Percentiles rank a stretch among this genome's conserved stretches.
phyloP scores from a whole-genome alignment of 1,140 invertebrate genomes.

The Bathynomus jamesi region DNA sequence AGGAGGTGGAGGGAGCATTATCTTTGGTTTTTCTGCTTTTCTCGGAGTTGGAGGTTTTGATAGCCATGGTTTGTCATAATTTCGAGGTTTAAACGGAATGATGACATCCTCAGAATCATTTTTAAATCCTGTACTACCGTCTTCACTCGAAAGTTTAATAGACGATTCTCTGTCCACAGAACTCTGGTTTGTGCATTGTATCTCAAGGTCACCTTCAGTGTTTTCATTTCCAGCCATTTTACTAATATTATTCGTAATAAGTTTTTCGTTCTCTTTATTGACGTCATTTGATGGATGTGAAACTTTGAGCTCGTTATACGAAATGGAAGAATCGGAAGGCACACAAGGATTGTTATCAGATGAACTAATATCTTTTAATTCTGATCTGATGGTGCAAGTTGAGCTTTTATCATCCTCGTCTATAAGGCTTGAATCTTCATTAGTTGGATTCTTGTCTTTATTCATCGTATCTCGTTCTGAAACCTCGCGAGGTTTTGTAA shows the following conservation, averaged over 20 bases:
- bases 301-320: neutral
- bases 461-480: neutral
- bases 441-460: conserved; percentile 12
- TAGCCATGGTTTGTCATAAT: conserved; percentile 34
- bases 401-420: conserved; percentile 33
- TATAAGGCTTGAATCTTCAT: conserved; percentile 10
- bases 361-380: neutral
- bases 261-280: neutral
- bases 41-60: conserved; percentile 17
- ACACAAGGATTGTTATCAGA: neutral
- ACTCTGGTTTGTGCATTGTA: too few species aligned
- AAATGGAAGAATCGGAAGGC: neutral
- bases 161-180: neutral
- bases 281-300: neutral
- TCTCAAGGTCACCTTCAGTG: too few species aligned
- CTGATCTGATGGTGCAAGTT: conserved; percentile 22
- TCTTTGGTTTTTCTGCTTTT: conserved; percentile 23
- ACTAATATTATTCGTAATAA: neutral
- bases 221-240: too few species aligned
- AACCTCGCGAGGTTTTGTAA: neutral
- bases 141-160: neutral
- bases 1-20: conserved; percentile 21
- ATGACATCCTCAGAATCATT: neutral
- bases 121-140: neutral
- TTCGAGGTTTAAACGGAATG: conserved; percentile 11